Evolutionary conservation across 2,797 vertebrate genomes (phyloP).

Genomic region (Setipinna tenuifilis): DNA sequence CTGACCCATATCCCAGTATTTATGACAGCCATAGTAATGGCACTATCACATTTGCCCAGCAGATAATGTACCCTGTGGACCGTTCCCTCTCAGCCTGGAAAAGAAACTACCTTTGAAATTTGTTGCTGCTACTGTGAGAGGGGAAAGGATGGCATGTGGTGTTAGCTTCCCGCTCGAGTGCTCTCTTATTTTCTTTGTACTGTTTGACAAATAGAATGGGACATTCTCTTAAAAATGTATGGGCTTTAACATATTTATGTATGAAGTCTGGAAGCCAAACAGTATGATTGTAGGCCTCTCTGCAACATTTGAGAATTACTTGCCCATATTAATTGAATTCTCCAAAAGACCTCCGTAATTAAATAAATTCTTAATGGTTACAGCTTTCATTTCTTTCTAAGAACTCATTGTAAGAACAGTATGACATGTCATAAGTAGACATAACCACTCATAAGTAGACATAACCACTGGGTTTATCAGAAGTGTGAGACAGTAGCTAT

Average conservation of each 20-base stretch:
- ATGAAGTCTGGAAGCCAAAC: background rate
- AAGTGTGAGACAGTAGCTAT: background rate
- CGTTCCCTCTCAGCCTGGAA: background rate
- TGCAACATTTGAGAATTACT: background rate
- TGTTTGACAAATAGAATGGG: background rate
- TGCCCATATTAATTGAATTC: background rate
- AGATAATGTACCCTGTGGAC: slow-evolving; percentile 24
- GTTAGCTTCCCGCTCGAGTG: too few relatives aligned
- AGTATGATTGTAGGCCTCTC: background rate
- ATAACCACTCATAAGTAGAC: too few relatives aligned
- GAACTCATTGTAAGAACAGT: background rate
- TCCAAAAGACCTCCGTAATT: background rate
- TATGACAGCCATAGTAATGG: background rate
- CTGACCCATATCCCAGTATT: background rate
- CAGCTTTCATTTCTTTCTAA: background rate
- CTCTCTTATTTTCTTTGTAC: too few relatives aligned
- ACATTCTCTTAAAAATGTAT: background rate
- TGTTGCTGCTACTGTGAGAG: too few relatives aligned
- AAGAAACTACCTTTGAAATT: background rate
- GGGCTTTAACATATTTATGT: background rate
- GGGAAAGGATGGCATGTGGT: too few relatives aligned
- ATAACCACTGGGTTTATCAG: background rate
- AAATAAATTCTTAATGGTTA: background rate
- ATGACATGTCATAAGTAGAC: background rate
- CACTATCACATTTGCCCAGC: background rate